Percentiles rank a stretch among this genome's conserved stretches.
These are phyloP conservation scores for Bolinopsis microptera DNA, from an alignment of 37 sponge, comb jelly and placozoan genomes.

Conservation along the genomic window DNA sequence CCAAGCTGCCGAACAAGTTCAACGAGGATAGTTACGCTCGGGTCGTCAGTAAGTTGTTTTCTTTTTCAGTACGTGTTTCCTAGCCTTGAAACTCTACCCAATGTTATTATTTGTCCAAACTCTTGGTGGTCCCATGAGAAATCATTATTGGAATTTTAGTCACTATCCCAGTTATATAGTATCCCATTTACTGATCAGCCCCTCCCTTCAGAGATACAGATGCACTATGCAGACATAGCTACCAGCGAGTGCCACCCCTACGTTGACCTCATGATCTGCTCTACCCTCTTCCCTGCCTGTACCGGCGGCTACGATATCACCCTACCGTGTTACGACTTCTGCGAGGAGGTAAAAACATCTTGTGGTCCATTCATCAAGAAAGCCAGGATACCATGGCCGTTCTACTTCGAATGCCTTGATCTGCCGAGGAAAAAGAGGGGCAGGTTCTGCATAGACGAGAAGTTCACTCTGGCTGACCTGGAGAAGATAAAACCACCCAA, in stretches of 20 bases:
- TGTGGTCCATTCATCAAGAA: conserved; percentile 10
- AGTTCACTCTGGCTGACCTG: background rate
- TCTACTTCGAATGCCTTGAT: background rate
- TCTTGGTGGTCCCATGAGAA: no score
- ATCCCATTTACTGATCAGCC: no score
- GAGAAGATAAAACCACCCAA: background rate
- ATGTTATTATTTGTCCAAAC: background rate
- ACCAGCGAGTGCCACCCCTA: conserved; percentile 32
- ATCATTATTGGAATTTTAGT: no score
- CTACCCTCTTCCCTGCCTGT: conserved; percentile 43
- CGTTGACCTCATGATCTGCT: conserved; percentile 28
- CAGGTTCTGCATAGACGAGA: background rate
- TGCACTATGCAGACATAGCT: background rate
- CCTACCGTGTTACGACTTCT: conserved; percentile 20
- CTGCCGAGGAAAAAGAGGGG: conserved; percentile 41
- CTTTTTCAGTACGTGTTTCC: background rate
- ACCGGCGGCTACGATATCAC: conserved; percentile 27
- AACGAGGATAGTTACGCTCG: background rate
- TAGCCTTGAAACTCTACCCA: background rate
- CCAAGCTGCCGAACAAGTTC: conserved; percentile 51
- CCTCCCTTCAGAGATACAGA: background rate
- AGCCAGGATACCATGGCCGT: conserved; percentile 6
- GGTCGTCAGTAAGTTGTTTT: background rate
- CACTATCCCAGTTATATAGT: no score
- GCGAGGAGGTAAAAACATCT: background rate